Base-by-base conservation (phyloP, 2,797 vertebrate genomes). In the Morus bassanus region DNA sequence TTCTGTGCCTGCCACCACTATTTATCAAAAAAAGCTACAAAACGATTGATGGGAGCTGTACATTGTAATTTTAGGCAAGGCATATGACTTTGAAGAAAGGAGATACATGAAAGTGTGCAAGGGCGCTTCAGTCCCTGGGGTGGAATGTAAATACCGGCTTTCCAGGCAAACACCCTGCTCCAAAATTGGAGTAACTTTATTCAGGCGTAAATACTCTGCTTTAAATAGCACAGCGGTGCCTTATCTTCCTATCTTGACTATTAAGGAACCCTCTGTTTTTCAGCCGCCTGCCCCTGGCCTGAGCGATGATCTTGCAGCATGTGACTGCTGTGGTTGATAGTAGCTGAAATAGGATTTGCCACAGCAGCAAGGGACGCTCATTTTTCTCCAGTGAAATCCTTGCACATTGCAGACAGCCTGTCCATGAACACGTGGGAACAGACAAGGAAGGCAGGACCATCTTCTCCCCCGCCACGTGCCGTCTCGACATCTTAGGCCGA, bases 121-220 rank as follows among this genome's bases (percentile, higher is more conserved):
- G 28, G 59, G 75, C 0, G 15, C 89, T 63, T 54, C 75, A 33
- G 83, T 81, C 94, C 96, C 95, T 39, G 83, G 65, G 96, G 94
- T 90, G 92, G 57, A 95, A 96, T 95, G 85, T 78, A 96, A 96
- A 95, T 95, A 53, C 68, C 11, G 4, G 72, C 86, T 93, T 95
- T 93, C 80, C 81, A 63, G 61, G 92, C 81, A 87, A 91, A 92
- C 84, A 60, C 43, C 54, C 88, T 19, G 82, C 87, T 93, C 61
- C 85, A 10, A 60, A 93, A 89, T 2, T 57, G 85, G 41, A 78
- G 85, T 13, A 59, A 75, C 65, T 96, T 91, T 43, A 85, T 88
- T 94, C 85, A 68, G 85, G 72, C 69, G 18, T 88, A 91, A 95
- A 93, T n/a, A 8, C 33, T 33, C 51, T 12, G 35, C 83, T 94